These are phyloP conservation scores for Fratercula arctica DNA, from an alignment of 2,797 vertebrate genomes.

Conservation along the genomic window DNA sequence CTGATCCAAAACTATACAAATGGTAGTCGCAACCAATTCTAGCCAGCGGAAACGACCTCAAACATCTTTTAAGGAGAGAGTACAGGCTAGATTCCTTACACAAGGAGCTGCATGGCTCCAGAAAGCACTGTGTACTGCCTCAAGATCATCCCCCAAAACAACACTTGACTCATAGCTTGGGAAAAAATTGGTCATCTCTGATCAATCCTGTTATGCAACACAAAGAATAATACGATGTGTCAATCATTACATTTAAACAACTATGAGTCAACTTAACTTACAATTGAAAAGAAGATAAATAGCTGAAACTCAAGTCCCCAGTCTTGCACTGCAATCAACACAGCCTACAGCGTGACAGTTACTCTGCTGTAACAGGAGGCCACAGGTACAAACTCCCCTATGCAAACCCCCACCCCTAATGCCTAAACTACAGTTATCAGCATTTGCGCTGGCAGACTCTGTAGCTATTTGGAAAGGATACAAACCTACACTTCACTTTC, in stretches of 20 bases:
- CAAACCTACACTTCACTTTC: not conserved
- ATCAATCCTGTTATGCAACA: slow-evolving; percentile 33
- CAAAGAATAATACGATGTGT: not conserved
- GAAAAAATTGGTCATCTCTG: slow-evolving; percentile 32
- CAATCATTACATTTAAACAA: not conserved
- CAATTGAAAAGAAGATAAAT: not conserved
- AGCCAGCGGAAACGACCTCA: not conserved
- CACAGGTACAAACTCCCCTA: not conserved
- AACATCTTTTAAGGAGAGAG: not conserved
- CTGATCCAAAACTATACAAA: not conserved
- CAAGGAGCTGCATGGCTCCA: not conserved
- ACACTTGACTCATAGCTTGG: not conserved
- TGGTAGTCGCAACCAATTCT: not conserved
- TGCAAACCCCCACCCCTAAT: not conserved
- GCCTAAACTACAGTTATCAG: not conserved
- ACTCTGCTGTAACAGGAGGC: not conserved
- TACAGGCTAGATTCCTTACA: not conserved
- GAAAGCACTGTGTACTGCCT: not conserved
- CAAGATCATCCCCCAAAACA: not conserved
- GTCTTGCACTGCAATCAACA: not conserved
- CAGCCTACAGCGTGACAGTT: not conserved
- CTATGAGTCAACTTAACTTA: not conserved
- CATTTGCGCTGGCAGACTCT: not conserved
- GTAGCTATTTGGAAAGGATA: not conserved
- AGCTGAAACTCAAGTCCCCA: not conserved